These are phyloP conservation scores for Spodoptera picta DNA, from an alignment of 2,888 invertebrate species.

Conservation along the genomic window DNA sequence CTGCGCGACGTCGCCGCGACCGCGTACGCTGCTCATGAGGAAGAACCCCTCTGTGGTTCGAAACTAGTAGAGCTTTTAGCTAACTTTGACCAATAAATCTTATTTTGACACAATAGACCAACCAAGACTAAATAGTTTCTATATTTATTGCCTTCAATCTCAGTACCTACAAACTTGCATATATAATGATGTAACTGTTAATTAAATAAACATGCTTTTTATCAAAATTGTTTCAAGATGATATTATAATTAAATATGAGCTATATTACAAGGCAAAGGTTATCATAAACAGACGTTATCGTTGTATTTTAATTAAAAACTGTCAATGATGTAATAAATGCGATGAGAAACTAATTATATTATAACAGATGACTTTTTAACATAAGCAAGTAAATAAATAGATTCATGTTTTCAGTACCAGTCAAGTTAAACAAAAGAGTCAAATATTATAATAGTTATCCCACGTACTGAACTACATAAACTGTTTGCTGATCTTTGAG, in stretches of 20 bases:
- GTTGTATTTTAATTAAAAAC: constrained; percentile 29
- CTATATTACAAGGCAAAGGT: constrained; percentile 21
- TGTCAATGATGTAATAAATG: constrained; percentile 32
- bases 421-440: too few species aligned
- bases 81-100: too few species aligned
- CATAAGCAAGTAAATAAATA: too few species aligned
- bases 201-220: background rate
- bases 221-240: constrained; percentile 13
- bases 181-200: background rate
- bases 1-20: too few species aligned
- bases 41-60: too few species aligned
- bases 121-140: too few species aligned
- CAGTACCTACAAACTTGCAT: background rate
- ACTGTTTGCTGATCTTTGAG: background rate
- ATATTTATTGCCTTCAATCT: too few species aligned
- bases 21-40: too few species aligned
- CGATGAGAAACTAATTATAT: constrained; percentile 16
- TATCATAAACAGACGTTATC: constrained; percentile 30
- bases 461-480: background rate
- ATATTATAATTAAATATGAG: constrained; percentile 39
- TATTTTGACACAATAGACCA: too few species aligned
- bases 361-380: background rate
- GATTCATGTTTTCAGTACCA: too few species aligned
- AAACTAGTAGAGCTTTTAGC: too few species aligned
- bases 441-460: too few species aligned